Conservation (phyloP, 2,797 vertebrate species). For the Hoplostethus mediterraneus region DNA sequence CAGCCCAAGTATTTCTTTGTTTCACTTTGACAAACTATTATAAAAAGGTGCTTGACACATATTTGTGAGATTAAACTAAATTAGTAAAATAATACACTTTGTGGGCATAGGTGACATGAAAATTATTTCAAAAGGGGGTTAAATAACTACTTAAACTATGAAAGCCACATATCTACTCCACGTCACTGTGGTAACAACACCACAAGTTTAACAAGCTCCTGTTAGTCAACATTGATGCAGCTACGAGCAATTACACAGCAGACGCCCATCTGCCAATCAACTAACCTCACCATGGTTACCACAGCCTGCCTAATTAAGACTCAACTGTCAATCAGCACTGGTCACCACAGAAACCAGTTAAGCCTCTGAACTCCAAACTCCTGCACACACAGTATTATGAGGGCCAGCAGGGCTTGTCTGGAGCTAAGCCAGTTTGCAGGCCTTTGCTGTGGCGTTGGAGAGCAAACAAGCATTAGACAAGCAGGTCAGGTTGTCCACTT, state of each 20-base stretch:
- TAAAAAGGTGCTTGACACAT: neutral
- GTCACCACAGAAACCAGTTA: slow-evolving; percentile 68
- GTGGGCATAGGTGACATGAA: neutral
- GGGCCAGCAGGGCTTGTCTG: slow-evolving; percentile 58
- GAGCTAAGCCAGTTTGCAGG: slow-evolving; percentile 60
- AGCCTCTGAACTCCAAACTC: slow-evolving; percentile 37
- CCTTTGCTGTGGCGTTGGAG: slow-evolving; percentile 56
- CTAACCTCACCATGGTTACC: slow-evolving; percentile 55
- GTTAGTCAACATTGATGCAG: slow-evolving; percentile 42
- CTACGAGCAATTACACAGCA: slow-evolving; percentile 62
- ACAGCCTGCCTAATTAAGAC: slow-evolving; percentile 62
- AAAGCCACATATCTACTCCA: slow-evolving; percentile 16
- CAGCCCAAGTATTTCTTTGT: neutral
- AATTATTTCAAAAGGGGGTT: neutral
- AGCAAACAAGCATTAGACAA: slow-evolving; percentile 62
- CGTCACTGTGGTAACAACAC: slow-evolving; percentile 51
- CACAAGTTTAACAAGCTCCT: slow-evolving; percentile 44
- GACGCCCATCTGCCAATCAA: slow-evolving; percentile 70
- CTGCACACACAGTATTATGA: slow-evolving; percentile 45
- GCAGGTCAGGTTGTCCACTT: slow-evolving; percentile 80
- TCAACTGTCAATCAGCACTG: slow-evolving; percentile 75
- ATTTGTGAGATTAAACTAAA: neutral
- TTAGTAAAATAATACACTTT: neutral
- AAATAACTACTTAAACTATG: slow-evolving; percentile 26
- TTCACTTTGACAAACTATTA: neutral